Base-by-base conservation (phyloP, 2,113 vertebrate genomes). In the Progne subis region DNA sequence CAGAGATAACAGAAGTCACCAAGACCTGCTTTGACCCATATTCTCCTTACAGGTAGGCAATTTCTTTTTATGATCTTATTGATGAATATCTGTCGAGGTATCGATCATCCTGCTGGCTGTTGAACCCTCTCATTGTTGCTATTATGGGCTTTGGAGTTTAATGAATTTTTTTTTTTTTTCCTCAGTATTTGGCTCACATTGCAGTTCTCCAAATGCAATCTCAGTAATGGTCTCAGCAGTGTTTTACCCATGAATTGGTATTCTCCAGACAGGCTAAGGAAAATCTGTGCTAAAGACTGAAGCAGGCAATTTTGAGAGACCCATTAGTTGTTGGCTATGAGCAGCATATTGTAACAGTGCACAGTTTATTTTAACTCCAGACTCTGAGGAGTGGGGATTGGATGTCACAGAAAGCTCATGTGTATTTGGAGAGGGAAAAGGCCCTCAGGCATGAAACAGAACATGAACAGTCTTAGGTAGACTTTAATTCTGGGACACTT, bases 1-100 rank as follows among this genome's bases (percentile, higher is more conserved):
- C 99, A 3, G 98, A 98, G 50, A 98, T 99, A 96, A 99, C 99
- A 0, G 99, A 99, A n/a, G 99, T 99, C 97, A 99, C 99, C 92
- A 99, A 99, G 98, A 99, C 99, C 0, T 99, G 99, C 97, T 99
- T 99, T 96, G 99, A 99, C 89, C 99, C 99, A 2, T 98, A 99
- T 60, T 99, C 99, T 91, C 98, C 98, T 34, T 96, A 99, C 98
- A 99, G 99, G 99, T 99, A 99, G 96, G 98, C n/a, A 52, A 19
- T 39, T 81, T 87, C 23, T 86, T 86, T 77, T 82, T 61, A 12
- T 67, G 43, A 3, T 50, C 12, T 0, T 75, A 39, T 52, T 69
- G 50, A 50, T 60, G 50, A 41, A 32, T 72, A 63, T 91, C 31
- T 93, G 25, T 56, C 25, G 23, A 44, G n/a, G 10, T 55, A 31